Conservation (phyloP, 2,797 vertebrate genomes). For the Phoxinus dragarum region DNA sequence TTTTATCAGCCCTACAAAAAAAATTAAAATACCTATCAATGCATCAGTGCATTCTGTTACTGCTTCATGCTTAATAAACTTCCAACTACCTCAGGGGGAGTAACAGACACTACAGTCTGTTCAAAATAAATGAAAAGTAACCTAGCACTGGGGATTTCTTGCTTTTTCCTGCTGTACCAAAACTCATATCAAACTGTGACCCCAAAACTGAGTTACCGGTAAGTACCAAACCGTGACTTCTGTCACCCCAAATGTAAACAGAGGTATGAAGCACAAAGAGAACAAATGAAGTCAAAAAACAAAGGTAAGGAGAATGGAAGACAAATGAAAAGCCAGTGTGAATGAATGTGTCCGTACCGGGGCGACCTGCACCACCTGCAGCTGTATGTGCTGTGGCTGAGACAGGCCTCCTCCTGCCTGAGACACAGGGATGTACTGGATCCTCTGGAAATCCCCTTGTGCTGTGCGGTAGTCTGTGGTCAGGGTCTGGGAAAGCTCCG, state of each 20-base stretch:
- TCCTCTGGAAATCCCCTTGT: constrained; percentile 94
- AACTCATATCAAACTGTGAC: too few relatives aligned
- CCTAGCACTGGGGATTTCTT: not conserved
- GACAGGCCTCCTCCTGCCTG: constrained; percentile 85
- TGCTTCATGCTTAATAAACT: too few relatives aligned
- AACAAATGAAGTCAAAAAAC: not conserved
- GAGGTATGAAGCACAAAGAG: not conserved
- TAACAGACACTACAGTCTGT: too few relatives aligned
- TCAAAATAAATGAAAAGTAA: not conserved
- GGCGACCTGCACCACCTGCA: constrained; percentile 97
- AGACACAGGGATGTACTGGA: constrained; percentile 96
- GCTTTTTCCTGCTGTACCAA: not conserved
- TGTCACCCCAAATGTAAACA: not conserved
- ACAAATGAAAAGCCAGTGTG: too few relatives aligned
- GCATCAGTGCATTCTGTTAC: too few relatives aligned
- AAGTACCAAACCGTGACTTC: too few relatives aligned
- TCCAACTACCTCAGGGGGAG: too few relatives aligned
- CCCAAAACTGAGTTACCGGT: too few relatives aligned
- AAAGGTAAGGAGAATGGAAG: not conserved
- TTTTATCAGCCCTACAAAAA: not conserved
- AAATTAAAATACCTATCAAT: too few relatives aligned
- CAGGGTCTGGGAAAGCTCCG: constrained; percentile 94
- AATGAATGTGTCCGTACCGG: constrained; percentile 77
- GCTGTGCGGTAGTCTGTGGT: constrained; percentile 92
- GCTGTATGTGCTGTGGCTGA: constrained; percentile 94